phyloP scores from a whole-genome alignment of 2,888 invertebrate genomes.

The Athalia cordata region DNA sequence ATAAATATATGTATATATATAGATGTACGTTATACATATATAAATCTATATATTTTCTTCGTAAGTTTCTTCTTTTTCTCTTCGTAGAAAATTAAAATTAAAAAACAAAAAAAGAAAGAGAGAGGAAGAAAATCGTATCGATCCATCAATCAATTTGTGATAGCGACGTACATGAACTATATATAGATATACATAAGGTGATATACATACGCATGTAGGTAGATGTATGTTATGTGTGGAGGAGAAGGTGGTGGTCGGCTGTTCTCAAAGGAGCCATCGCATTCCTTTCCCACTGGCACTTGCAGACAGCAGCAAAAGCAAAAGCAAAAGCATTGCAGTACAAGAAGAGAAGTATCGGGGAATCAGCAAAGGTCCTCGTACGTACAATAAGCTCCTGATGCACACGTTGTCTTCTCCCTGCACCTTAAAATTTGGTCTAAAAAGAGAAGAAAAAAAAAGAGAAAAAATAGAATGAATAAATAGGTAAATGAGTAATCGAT shows the following conservation, averaged over 20 bases:
- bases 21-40: neutral
- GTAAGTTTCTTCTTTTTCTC: too few species aligned
- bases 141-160: neutral
- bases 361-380: neutral
- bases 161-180: slow-evolving; percentile 2
- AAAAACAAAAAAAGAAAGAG: too few species aligned
- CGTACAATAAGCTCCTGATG: too few species aligned
- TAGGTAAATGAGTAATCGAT: too few species aligned
- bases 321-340: slow-evolving; percentile 71
- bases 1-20: neutral
- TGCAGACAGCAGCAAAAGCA: slow-evolving; percentile 55
- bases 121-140: too few species aligned
- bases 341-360: neutral
- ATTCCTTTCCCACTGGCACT: slow-evolving; percentile 72
- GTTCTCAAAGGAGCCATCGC: slow-evolving; percentile 58
- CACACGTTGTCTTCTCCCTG: too few species aligned
- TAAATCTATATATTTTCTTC: neutral
- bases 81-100: too few species aligned
- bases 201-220: slow-evolving; percentile 48
- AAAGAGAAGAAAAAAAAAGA: too few species aligned
- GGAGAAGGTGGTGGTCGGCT: slow-evolving; percentile 45
- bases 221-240: slow-evolving; percentile 50
- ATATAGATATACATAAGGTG: neutral
- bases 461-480: too few species aligned
- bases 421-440: too few species aligned